phyloP scores from a whole-genome alignment of 2,797 vertebrate genomes.

The Erethizon dorsatum region DNA sequence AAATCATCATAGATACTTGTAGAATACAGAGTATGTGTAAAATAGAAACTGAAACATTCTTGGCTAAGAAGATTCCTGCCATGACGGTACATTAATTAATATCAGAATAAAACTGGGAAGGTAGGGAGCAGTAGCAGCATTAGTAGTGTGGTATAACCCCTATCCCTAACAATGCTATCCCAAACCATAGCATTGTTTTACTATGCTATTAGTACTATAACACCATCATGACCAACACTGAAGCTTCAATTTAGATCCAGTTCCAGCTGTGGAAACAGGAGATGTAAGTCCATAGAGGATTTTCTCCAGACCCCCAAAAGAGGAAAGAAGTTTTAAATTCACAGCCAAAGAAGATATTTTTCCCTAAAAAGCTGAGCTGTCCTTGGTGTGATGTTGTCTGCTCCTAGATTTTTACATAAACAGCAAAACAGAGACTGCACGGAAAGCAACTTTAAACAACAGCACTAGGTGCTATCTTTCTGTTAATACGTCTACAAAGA shows the following conservation, averaged over 20 bases:
- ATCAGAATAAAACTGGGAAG: neutral
- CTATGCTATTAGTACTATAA: neutral
- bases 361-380: slow-evolving; percentile 31
- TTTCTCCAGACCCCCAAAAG: neutral
- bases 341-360: slow-evolving; percentile 23
- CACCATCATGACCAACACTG: neutral
- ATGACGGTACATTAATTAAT: neutral
- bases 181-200: neutral
- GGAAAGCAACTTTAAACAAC: slow-evolving; percentile 32
- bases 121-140: neutral
- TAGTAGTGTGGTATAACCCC: neutral
- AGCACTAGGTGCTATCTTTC: neutral
- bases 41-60: neutral
- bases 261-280: neutral
- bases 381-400: neutral
- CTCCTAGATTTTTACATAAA: neutral
- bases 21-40: neutral
- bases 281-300: neutral
- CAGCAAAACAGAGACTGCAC: neutral
- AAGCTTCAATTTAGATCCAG: neutral
- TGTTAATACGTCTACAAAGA: neutral
- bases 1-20: neutral
- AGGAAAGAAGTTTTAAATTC: slow-evolving; percentile 18
- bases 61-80: neutral
- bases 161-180: neutral